Evolutionary conservation across 2,113 vertebrate genomes (phyloP), one percentile per base, ranked within the genome.

Genomic region (Saguinus midas): DNA sequence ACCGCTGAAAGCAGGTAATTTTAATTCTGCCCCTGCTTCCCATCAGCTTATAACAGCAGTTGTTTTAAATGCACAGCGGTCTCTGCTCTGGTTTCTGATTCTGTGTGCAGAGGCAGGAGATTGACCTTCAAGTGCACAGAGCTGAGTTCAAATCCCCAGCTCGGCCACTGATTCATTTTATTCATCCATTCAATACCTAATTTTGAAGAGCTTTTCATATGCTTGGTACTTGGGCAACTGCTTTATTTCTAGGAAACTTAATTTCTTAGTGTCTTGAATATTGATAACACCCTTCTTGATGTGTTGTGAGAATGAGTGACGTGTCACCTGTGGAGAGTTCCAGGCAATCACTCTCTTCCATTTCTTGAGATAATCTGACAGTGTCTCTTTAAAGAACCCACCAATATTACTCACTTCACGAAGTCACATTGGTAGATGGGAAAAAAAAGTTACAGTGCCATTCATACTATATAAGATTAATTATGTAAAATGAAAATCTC

Each of bases 301-400:
- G 3, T 12, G 10, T 45, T 23, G 37, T 75, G 55, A n/a, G 16
- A 68, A 48, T 35, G 61, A 78, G 18, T 64, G 84, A 57, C 4
- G 5, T 2, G 58, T 6, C 35, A 35, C 10, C 57, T 0, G 0
- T 20, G 37, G 75, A 48, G 73, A 32, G 43, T 87, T 40, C n/a
- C 64, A 66, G 72, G 66, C 37, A 50, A 27, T 1, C 14, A 25
- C 45, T 55, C 37, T n/a, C 4, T 20, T 61, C 14, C 9, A 6
- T 21, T 55, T 64, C 76, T 25, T 17, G 55, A 35, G 35, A 7
- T 61, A 17, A 35, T 75, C 57, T 35, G 64, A 85, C 40, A 29
- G 2, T 18, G 43, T 81, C 73, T 57, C 13, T 52, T 93, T 52
- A 87, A 90, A 55, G 18, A 94, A 25, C 7, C 2, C 37, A 27